Conservation (phyloP, 1,140 invertebrate genomes). For the Polypedilum pembai region DNA sequence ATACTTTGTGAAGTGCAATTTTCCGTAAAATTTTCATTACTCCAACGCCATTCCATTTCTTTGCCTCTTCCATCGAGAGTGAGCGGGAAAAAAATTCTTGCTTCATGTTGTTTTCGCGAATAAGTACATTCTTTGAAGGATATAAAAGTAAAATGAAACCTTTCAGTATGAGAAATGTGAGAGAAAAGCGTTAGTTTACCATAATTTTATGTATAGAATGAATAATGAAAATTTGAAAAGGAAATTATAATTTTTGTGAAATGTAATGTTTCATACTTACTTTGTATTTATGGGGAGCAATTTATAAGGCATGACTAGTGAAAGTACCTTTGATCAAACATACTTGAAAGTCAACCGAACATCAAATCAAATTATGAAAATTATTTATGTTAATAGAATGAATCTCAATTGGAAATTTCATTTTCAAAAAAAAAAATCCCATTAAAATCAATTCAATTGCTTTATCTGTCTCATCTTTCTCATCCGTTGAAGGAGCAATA, state of each 20-base stretch:
- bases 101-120: background rate
- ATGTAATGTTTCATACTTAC: background rate
- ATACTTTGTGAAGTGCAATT: conserved; percentile 12
- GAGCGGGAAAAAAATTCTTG: background rate
- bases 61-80: background rate
- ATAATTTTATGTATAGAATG: conserved; percentile 21
- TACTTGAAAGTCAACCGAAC: background rate
- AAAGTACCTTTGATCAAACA: background rate
- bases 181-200: conserved; percentile 9
- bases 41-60: background rate
- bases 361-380: background rate
- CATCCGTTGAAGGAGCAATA: background rate
- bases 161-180: background rate
- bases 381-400: background rate
- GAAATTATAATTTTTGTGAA: conserved; percentile 26
- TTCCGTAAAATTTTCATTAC: background rate
- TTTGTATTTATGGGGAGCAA: background rate
- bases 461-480: background rate
- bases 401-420: background rate
- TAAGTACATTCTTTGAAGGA: background rate
- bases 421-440: background rate
- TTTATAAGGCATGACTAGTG: background rate
- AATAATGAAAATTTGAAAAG: conserved; percentile 15
- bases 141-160: background rate
- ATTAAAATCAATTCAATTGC: background rate